Percentiles rank a stretch among this genome's conserved stretches.
phyloP scores from a whole-genome alignment of 2,113 vertebrate species.

The Prolemur simus region DNA sequence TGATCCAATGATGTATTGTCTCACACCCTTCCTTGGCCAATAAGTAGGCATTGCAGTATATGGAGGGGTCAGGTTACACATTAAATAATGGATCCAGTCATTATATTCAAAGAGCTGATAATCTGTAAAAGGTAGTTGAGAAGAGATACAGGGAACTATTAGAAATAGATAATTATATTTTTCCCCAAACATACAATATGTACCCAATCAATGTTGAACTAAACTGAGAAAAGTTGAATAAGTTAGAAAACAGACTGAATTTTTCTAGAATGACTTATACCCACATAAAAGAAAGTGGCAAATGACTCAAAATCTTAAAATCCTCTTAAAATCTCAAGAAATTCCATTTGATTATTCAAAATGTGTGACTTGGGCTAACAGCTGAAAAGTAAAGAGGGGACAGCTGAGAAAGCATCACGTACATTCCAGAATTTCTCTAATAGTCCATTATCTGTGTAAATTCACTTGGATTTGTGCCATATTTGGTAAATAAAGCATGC shows the following conservation, averaged over 20 bases:
- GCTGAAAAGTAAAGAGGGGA: not conserved
- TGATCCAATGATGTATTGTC: not conserved
- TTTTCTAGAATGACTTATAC: not conserved
- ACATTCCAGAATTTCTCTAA: not conserved
- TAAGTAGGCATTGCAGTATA: not conserved
- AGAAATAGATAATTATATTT: not conserved
- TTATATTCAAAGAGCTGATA: not conserved
- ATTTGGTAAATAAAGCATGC: not conserved
- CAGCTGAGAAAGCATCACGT: not conserved
- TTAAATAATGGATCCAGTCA: conserved; percentile 11
- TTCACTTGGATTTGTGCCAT: not conserved
- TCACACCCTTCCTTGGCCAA: not conserved
- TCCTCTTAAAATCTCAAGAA: not conserved
- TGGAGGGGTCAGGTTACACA: not conserved
- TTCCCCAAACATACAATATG: not conserved
- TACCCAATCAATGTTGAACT: not conserved
- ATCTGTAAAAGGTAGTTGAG: not conserved
- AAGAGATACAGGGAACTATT: not conserved
- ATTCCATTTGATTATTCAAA: conserved; percentile 21
- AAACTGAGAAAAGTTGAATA: not conserved
- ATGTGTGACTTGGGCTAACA: not conserved
- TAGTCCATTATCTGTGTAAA: not conserved
- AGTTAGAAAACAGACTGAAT: not conserved
- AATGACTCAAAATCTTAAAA: conserved; percentile 28
- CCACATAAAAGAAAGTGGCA: not conserved